Base-by-base conservation (phyloP, 1,140 invertebrate species). In the Palaemon carinicauda region DNA sequence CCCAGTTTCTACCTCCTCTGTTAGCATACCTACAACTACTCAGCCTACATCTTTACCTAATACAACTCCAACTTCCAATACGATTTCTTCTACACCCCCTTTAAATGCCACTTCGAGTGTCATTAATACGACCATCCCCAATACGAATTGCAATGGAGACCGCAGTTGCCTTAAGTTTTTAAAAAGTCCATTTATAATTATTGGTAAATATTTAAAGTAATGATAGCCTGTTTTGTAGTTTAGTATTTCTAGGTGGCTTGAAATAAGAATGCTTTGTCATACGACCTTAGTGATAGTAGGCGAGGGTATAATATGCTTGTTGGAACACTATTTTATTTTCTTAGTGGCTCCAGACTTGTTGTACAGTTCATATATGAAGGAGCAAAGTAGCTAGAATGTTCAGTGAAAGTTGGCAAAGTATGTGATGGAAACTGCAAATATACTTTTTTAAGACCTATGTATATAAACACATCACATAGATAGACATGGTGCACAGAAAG, bases 141-240 rank as follows among this genome's bases (percentile, higher is more conserved):
- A 90, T 69, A 89, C 90, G 89, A 90, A 90, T 89, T 93, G 92
- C 90, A 93, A 94, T 92, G 93, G 93, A 91, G 92, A 93, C 91
- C 93, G 83, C 92, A 94, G 93, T 93, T 94, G 94, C 93, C 92
- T 94, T 92, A 94, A 92, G 92, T 93, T 93, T 91, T 92, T 93
- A 91, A 93, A 93, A 91, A 93, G 92, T 89, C 90, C 89, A 87
- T 85, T 87, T 60, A 87, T 87, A 91, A 91, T 91, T 88, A 90
- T 89, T 90, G 91, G 79, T 88, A 88, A 79, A 65, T 71, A 71
- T 79, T 86, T 21, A 60, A 12, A 80, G 54, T 51, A 80, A 29
- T 83, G 33, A 87, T 74, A 56, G 77, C 54, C 77, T 79, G 77
- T 51, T 79, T 79, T 54, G 54, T 52, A 69, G 65, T 27, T 24